phyloP scores from a whole-genome alignment of 64 coral and sea anemone species.

The Montipora cactus region DNA sequence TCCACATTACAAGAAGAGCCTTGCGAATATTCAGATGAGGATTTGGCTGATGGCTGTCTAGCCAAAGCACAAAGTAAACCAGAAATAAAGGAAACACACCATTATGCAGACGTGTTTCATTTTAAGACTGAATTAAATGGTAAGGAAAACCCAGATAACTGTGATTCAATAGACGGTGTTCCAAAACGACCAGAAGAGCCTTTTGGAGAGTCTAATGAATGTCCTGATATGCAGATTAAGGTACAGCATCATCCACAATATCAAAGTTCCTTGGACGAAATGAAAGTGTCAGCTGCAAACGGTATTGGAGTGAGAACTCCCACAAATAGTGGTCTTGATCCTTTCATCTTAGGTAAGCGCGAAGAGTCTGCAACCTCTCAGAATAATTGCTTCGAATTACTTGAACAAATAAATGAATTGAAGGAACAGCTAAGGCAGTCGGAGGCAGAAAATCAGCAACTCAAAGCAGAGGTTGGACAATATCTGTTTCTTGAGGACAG shows the following conservation, averaged over 20 bases:
- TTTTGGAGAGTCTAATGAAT: not conserved
- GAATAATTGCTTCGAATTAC: not conserved
- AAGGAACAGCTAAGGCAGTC: not conserved
- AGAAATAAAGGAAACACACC: not conserved
- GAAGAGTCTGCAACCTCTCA: not conserved
- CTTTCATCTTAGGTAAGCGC: not conserved
- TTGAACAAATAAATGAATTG: not conserved
- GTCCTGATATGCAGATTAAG: not conserved
- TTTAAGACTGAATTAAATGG: not conserved
- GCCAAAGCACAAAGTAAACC: not conserved
- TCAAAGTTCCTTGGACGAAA: not conserved
- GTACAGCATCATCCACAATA: not conserved
- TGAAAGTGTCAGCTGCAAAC: not conserved
- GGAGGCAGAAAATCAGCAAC: not conserved
- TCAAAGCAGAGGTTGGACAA: conserved; percentile 7
- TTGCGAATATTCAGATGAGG: not conserved
- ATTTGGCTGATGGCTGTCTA: not conserved
- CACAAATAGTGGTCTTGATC: not conserved
- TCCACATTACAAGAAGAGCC: not conserved
- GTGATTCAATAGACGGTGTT: not conserved
- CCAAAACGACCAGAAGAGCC: not conserved
- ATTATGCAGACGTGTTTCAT: not conserved
- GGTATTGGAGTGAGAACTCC: not conserved
- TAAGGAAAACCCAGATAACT: not conserved
- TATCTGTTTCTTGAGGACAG: not conserved